Conservation (phyloP, 2,888 invertebrate genomes). For the Pyralis farinalis region DNA sequence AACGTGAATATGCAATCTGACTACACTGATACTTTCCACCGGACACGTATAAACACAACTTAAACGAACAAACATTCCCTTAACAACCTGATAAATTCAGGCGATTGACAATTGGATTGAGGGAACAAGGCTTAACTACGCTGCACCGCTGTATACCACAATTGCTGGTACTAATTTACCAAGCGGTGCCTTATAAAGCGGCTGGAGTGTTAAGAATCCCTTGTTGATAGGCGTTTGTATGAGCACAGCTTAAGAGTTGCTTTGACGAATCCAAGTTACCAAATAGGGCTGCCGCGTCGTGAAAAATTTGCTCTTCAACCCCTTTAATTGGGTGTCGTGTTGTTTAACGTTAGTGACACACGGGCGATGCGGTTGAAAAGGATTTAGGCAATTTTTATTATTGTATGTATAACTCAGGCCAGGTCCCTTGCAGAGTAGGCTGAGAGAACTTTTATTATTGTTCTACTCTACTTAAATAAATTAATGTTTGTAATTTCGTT, state of each 20-base stretch:
- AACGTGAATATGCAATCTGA: background rate
- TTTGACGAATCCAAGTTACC: constrained; percentile 67
- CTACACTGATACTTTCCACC: background rate
- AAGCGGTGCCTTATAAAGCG: constrained; percentile 73
- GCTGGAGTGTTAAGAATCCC: constrained; percentile 67
- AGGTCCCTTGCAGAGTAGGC: too few relatives aligned
- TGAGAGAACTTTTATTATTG: too few relatives aligned
- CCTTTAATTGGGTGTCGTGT: constrained; percentile 73
- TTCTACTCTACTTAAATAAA: too few relatives aligned
- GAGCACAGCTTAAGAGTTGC: constrained; percentile 50
- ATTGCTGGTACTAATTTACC: constrained; percentile 75
- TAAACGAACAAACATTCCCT: constrained; percentile 32
- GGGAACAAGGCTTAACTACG: constrained; percentile 45
- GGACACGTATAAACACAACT: constrained; percentile 25
- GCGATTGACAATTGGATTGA: constrained; percentile 50
- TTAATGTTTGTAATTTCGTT: too few relatives aligned
- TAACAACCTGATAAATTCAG: constrained; percentile 53
- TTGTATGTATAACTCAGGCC: too few relatives aligned
- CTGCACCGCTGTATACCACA: constrained; percentile 53
- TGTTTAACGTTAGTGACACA: constrained; percentile 38
- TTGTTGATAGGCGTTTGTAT: constrained; percentile 73
- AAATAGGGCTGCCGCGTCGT: constrained; percentile 70
- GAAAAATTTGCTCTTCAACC: constrained; percentile 78
- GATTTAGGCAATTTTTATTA: too few relatives aligned
- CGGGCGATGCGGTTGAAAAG: constrained; percentile 13